Base-by-base conservation (phyloP, 2,888 invertebrate species). In the Diarsia brunnea region DNA sequence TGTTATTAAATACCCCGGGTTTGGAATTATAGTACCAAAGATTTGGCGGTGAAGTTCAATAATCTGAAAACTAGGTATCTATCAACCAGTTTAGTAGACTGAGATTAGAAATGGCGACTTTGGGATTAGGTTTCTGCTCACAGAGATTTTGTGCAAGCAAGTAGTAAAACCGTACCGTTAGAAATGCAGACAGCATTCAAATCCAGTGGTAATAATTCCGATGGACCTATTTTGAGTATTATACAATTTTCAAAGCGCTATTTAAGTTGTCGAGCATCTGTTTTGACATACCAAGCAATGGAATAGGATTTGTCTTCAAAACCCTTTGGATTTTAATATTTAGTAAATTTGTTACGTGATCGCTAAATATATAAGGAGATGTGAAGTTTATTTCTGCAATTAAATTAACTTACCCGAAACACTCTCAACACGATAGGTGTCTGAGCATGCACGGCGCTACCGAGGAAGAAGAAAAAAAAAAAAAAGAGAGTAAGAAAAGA, bases 1-100 rank as follows among this genome's bases (percentile, higher is more conserved):
- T 61, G 53, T 61, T 53, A 67, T 65, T 49, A 63, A 53, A 80
- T 72, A 72, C 19, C n/a, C n/a, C 10, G 21, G 16, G 19, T 47
- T 47, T 55, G 24, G n/a, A 49, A 51, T n/a, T 51, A n/a, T 11
- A 4, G 43, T 16, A 8, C 38, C 38, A 8, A 24, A 49, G 1
- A 49, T 11, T 47, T 78, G 19, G 11, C 43, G 14, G 14, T 31
- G 19, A 10, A 70, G 70, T 70, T 71, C 19, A 14, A 24, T 19
- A 24, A 47, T 24, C 19, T 38, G 8, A 19, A 16, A 12, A 5
- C 24, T 27, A 43, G 27, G 12, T 19, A 55, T n/a, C 19, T n/a
- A 67, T 38, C n/a, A 16, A 47, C 74, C 38, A 10, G 11, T 47
- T 47, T 38, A 47, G 31, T 55, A 27, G 47, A 77, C 24, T 47